phyloP scores from a whole-genome alignment of 2,797 vertebrate species.

The Merluccius polli region DNA sequence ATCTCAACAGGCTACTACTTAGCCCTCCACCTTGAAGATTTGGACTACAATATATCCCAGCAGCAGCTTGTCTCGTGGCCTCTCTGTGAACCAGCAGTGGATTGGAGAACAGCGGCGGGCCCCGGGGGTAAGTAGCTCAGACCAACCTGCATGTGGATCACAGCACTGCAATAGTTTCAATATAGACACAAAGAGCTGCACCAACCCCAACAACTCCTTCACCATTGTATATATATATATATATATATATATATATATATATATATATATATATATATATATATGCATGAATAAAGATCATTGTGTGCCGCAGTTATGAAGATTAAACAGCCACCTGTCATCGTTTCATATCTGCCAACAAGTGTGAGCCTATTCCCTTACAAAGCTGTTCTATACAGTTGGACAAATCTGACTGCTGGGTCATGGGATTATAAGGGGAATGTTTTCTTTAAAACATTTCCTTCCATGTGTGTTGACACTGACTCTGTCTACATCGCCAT shows the following conservation, averaged over 20 bases:
- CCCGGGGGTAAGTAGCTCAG: slow-evolving; percentile 2
- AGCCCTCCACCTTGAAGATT: neutral
- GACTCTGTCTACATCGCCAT: neutral
- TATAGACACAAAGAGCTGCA: neutral
- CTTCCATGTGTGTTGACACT: neutral
- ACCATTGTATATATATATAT: neutral
- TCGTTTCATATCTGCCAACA: neutral
- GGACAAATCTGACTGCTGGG: neutral
- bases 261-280: neutral
- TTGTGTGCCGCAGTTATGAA: neutral
- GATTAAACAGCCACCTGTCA: neutral
- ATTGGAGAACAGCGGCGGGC: neutral
- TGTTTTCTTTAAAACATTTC: neutral
- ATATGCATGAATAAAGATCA: neutral
- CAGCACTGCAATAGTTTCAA: neutral
- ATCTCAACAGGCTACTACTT: neutral
- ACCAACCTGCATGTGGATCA: neutral
- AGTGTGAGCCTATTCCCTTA: neutral
- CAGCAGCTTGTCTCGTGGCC: neutral
- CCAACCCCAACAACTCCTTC: neutral
- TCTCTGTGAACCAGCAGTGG: neutral
- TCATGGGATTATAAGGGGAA: neutral
- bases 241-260: neutral
- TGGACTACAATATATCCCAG: neutral
- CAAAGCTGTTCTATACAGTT: neutral